Conservation (phyloP, 2,113 vertebrate genomes). For the Xenus cinereus region DNA sequence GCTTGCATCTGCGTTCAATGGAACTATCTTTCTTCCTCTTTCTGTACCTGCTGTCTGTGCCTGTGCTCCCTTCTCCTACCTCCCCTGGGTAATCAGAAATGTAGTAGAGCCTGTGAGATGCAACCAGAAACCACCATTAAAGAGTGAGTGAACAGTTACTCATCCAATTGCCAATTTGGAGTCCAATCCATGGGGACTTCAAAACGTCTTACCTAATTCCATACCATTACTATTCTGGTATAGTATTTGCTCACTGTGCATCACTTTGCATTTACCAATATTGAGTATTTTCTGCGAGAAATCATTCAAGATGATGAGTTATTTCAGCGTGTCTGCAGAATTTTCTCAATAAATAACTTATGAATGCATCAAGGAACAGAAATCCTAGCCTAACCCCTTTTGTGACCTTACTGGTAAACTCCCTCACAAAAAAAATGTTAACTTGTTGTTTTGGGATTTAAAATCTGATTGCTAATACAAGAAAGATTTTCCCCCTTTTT, state of each 20-base stretch:
- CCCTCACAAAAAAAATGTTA: background rate
- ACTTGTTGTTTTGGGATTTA: background rate
- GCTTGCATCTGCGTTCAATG: background rate
- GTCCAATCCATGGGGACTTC: background rate
- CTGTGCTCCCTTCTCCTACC: background rate
- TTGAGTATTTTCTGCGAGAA: background rate
- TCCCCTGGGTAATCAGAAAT: background rate
- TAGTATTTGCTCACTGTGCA: background rate
- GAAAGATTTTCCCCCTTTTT: background rate
- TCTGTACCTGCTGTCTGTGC: background rate
- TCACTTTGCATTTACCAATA: background rate
- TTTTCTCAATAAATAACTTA: background rate
- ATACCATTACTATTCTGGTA: background rate
- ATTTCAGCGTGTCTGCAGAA: background rate
- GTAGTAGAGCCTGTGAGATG: background rate
- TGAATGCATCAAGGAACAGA: fast-evolving
- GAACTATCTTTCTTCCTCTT: background rate
- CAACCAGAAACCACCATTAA: background rate
- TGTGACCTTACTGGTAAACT: background rate
- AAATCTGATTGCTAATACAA: background rate
- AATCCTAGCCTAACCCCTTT: background rate
- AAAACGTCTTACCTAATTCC: background rate
- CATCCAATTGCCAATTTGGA: background rate
- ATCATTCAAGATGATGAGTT: background rate
- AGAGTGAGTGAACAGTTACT: background rate